Base-by-base conservation (phyloP, 2,888 invertebrate species). In the Apoda limacodes region DNA sequence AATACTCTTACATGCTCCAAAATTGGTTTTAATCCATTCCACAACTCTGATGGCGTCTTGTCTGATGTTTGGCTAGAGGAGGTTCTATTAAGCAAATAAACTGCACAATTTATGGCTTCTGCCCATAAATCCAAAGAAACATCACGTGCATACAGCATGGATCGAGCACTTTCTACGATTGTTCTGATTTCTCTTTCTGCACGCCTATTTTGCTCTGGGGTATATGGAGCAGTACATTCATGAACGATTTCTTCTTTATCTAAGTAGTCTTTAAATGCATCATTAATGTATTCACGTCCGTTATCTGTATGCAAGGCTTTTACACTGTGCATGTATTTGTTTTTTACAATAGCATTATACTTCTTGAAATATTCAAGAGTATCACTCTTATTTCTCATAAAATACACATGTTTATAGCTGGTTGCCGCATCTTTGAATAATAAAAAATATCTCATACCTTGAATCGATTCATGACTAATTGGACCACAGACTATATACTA, bases 131-230 rank as follows among this genome's bases (percentile, higher is more conserved):
- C 9, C 3, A 35, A 4, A 17, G 39, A 10, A 2, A 34, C 15
- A 31, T 34, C 27, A 5, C 56, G 21, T 1, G 44, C 45, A 44
- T 52, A 42, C 1, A 53, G 22, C 52, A 54, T 52, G 1, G 52
- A 40, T 2, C 45, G 31, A 5, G 52, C 47, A 34, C 37, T 46
- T 13, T 53, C 50, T 10, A 55, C 45, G 2, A 60, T 43, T 0
- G 56, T 56, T 1, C 60, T 23, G 1, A 43, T 47, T 19, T 60
- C 57, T 9, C 60, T 27, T 24, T 60, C 50, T 31, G 46, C 48
- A 1, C 50, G 26, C 0, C 55, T 55, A 38, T 55, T 56, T 31
- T 55, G 55, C 30, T 58, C 35, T 2, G 52, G 50, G 1, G 51
- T 50, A 13, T 55, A 55, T 1, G 51, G 48, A 1, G 47, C 52